Evolutionary conservation across 2,888 invertebrate genomes (phyloP).

Genomic region (Atethmia centrago): DNA sequence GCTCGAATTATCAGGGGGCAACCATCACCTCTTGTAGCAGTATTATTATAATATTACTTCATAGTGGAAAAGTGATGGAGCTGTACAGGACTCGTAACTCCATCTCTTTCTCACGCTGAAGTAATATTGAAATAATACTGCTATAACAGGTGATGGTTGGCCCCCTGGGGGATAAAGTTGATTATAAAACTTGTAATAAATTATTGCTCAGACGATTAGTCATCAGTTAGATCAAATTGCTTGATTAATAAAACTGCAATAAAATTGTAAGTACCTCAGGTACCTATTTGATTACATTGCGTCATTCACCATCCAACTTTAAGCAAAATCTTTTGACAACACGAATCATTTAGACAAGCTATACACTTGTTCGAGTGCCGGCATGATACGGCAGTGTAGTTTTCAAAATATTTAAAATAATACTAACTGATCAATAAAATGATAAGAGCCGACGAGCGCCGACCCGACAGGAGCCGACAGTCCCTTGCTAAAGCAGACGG

Average conservation of each 20-base stretch:
- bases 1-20: neutral
- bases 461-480: constrained; percentile 97
- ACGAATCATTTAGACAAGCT: neutral
- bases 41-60: too few species aligned
- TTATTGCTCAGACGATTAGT: neutral
- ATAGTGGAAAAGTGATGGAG: too few species aligned
- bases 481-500: constrained; percentile 97
- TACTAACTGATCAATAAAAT: constrained; percentile 93
- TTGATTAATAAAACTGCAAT: neutral
- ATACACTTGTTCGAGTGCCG: neutral
- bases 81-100: too few species aligned
- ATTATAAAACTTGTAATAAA: neutral
- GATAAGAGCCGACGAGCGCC: constrained; percentile 93
- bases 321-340: neutral
- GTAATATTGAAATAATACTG: too few species aligned
- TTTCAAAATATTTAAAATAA: constrained; percentile 36
- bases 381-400: neutral
- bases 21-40: too few species aligned
- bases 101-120: too few species aligned
- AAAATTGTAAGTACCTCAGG: neutral
- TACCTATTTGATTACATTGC: neutral
- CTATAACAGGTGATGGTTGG: too few species aligned
- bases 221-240: neutral
- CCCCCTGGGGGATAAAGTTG: neutral
- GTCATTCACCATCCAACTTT: neutral